Evolutionary conservation across 2,888 invertebrate species (phyloP).

Genomic region (Antitype chi): DNA sequence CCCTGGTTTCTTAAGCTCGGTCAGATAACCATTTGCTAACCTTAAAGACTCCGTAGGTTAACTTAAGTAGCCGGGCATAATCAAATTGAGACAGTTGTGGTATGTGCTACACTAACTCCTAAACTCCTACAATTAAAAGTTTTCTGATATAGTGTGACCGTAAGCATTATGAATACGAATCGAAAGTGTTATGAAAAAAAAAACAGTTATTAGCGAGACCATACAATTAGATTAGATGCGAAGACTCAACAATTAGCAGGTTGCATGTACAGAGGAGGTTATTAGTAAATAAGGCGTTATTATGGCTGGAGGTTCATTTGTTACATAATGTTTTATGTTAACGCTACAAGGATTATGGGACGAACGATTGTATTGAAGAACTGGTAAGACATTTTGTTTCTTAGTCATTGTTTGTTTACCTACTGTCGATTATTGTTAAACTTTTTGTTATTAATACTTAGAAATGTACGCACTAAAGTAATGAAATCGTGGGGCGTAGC

Average conservation of each 20-base stretch:
- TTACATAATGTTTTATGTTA: conserved; percentile 58
- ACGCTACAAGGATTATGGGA: conserved; percentile 82
- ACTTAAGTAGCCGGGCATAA: neutral
- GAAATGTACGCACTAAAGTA: neutral
- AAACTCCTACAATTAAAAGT: neutral
- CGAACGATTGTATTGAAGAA: conserved; percentile 83
- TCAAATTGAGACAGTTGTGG: neutral
- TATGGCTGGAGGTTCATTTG: conserved; percentile 9
- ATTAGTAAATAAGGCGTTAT: conserved; percentile 14
- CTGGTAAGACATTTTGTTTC: conserved; percentile 78
- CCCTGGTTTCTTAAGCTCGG: neutral
- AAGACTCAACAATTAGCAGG: conserved; percentile 28
- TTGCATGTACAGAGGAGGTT: neutral
- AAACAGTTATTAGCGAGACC: conserved; percentile 7
- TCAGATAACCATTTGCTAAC: neutral
- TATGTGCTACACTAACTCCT: neutral
- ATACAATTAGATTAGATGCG: conserved; percentile 11
- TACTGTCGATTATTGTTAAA: neutral
- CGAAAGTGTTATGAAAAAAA: conserved; percentile 9
- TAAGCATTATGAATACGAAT: neutral
- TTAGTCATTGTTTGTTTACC: conserved; percentile 1
- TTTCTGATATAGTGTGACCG: neutral
- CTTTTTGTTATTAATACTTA: conserved; percentile 5
- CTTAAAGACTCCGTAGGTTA: neutral
- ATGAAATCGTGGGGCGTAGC: no score